Evolutionary conservation across 2,113 vertebrate species (phyloP), one percentile per base, ranked within the genome.

Genomic region (Marmota monax): DNA sequence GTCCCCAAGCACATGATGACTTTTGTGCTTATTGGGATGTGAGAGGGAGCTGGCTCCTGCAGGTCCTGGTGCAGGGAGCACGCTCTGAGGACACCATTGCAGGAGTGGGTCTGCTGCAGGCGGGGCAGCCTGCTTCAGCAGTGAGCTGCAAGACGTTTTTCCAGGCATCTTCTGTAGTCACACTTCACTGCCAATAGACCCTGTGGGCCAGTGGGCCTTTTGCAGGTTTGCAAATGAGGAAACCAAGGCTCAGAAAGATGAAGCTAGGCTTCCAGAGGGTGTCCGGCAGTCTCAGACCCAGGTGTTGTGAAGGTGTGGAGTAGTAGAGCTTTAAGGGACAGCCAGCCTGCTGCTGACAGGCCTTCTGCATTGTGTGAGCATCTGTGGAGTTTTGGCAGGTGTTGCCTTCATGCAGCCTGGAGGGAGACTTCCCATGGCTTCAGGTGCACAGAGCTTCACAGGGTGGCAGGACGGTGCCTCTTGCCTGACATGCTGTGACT

Each of bases 1-100:
- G 1, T 22, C 18, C 53, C n/a, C 7, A 7, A 18, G 0, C 2
- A 14, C 11, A 13, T n/a, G 16, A 7, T 17, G 27, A 1, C 9
- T 29, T 5, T 73, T 63, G 1, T 0, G 5, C 37, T 27, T 77
- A 2, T 0, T 16, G 45, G 84, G 77, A 5, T 48, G 45, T n/a
- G 76, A 69, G 53, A 27, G 27, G 74, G 51, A 37, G 77, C 17
- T 4, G 4, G 12, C 22, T 8, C 6, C 48, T 7, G 39, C 8
- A 10, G 72, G 37, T 45, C 1, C 13, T 17, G 58, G 22, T 17
- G 32, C 7, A 2, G 23, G 83, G 16, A 18, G 56, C 13, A 83
- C 14, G 32, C 27, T 2, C 34, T 0, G 42, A 34, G 39, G 18
- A 11, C 7, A 3, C 22, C 8, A 32, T n/a, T 53, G 65, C 34